phyloP scores from a whole-genome alignment of 2,888 invertebrate genomes.

The Miltochrista miniata region DNA sequence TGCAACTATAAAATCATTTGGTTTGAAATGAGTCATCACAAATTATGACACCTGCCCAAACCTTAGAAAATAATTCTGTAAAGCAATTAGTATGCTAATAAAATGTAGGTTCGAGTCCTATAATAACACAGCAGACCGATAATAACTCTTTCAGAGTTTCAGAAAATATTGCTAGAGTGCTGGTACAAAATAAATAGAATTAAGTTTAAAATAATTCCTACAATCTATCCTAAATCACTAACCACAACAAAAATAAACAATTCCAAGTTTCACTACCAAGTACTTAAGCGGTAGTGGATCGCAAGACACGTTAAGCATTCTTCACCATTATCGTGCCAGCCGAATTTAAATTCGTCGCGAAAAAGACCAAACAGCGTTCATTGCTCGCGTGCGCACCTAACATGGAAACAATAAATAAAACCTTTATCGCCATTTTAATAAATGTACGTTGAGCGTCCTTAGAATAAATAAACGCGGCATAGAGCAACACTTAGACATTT shows the following conservation, averaged over 20 bases:
- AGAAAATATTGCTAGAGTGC: no score
- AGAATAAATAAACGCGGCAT: slow-evolving; percentile 69
- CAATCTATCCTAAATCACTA: neutral
- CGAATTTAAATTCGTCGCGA: slow-evolving; percentile 41
- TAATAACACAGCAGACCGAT: no score
- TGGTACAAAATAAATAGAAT: no score
- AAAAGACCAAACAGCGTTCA: slow-evolving; percentile 35
- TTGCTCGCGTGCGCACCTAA: slow-evolving; percentile 70
- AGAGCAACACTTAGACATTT: no score
- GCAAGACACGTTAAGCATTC: slow-evolving; percentile 29
- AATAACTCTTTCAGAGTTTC: no score
- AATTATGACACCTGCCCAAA: no score
- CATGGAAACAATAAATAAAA: slow-evolving; percentile 75
- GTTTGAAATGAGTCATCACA: no score
- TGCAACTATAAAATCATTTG: no score
- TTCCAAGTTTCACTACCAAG: slow-evolving; percentile 19
- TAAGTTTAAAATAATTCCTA: no score
- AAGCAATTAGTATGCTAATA: no score
- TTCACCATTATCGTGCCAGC: slow-evolving; percentile 41
- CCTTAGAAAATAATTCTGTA: no score
- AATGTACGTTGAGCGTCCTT: slow-evolving; percentile 70
- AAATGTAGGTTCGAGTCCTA: no score
- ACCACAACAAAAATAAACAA: neutral
- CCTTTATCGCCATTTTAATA: slow-evolving; percentile 81
- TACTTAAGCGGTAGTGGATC: slow-evolving; percentile 19